A percentile compares a stretch with the other conserved stretches of the same genome.
Conservation (phyloP, 92 coral and sea anemone genomes). For the Zoanthus solanderi region DNA sequence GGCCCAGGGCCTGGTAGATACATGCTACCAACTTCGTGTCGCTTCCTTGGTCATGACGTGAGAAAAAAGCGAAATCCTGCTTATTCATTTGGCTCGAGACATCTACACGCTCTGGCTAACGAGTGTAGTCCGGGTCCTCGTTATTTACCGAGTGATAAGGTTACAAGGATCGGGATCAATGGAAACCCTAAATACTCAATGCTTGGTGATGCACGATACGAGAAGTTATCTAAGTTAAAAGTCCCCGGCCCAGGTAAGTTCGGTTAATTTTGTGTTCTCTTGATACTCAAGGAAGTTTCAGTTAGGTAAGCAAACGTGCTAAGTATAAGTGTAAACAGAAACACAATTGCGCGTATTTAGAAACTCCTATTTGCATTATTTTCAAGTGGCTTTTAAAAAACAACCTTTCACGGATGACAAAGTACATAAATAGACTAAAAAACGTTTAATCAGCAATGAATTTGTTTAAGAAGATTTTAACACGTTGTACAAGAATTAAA, state of each 20-base stretch:
- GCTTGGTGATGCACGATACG: constrained; percentile 62
- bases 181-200: constrained; percentile 74
- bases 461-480: neutral
- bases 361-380: neutral
- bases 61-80: constrained; percentile 71
- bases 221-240: constrained; percentile 51
- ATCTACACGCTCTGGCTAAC: constrained; percentile 59
- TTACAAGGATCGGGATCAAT: constrained; percentile 61
- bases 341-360: constrained; percentile 8
- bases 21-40: constrained; percentile 62
- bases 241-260: constrained; percentile 77
- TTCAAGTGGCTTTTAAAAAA: neutral
- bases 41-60: constrained; percentile 48
- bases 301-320: neutral
- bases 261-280: neutral
- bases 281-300: neutral
- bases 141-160: constrained; percentile 47
- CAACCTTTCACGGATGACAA: neutral
- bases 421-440: neutral
- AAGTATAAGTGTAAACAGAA: constrained; percentile 37
- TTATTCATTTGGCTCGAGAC: constrained; percentile 60
- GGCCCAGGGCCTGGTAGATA: constrained; percentile 83
- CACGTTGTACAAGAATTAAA: neutral
- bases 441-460: neutral
- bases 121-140: constrained; percentile 78